Conservation (phyloP, 2,797 vertebrate genomes). For the Oryzias dopingdopingensis region DNA sequence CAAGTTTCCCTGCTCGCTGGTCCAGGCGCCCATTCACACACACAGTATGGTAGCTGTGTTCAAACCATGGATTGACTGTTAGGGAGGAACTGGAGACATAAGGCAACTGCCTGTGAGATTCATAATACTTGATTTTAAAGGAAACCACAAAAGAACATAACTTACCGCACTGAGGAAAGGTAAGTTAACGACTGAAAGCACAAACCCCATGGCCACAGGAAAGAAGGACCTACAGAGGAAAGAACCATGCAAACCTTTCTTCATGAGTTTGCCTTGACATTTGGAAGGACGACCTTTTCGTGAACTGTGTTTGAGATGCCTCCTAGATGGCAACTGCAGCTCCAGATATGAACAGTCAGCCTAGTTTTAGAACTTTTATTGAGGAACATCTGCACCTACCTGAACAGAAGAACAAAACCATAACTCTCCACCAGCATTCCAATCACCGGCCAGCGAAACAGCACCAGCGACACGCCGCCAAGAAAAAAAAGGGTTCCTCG, state of each 20-base stretch:
- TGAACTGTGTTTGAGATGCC: background rate
- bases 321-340: background rate
- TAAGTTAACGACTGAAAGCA: slow-evolving; percentile 76
- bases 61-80: slow-evolving; percentile 81
- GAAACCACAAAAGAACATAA: background rate
- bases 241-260: background rate
- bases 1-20: background rate
- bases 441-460: slow-evolving; percentile 84
- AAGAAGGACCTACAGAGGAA: slow-evolving; percentile 81
- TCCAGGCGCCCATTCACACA: background rate
- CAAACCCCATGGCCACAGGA: slow-evolving; percentile 81
- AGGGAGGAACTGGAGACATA: slow-evolving; percentile 58
- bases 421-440: slow-evolving; percentile 88
- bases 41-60: slow-evolving; percentile 11
- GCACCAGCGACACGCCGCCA: slow-evolving; percentile 82
- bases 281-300: background rate
- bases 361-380: background rate
- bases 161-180: slow-evolving; percentile 66
- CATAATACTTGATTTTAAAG: too few species aligned
- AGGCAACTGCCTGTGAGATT: background rate
- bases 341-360: too few species aligned
- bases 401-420: slow-evolving; percentile 86
- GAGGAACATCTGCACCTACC: slow-evolving; percentile 57
- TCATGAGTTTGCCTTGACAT: too few species aligned
- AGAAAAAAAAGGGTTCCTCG: slow-evolving; percentile 87